These are phyloP conservation scores for Ctenicera cuprea DNA, from an alignment of 2,888 invertebrate genomes.

Conservation along the genomic window DNA sequence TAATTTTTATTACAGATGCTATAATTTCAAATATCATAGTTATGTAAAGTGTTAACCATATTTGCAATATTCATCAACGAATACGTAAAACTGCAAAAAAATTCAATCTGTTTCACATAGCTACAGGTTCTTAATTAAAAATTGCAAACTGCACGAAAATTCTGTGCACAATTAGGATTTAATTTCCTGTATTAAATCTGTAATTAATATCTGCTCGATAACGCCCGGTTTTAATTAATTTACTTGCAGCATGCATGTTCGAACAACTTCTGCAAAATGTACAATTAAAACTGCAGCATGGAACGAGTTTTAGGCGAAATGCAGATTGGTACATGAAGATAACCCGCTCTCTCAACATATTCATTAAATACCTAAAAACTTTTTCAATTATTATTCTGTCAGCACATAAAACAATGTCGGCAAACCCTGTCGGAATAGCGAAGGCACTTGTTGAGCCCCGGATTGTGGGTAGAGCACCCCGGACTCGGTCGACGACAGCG, in stretches of 20 bases:
- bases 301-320: not conserved
- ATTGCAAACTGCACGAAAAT: not conserved
- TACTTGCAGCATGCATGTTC: not conserved
- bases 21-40: too few species aligned
- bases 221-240: constrained; percentile 14
- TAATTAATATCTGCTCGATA: constrained; percentile 25
- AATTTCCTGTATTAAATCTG: constrained; percentile 17
- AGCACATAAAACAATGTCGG: constrained; percentile 56
- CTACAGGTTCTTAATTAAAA: not conserved
- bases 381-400: constrained; percentile 64
- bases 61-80: too few species aligned
- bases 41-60: too few species aligned
- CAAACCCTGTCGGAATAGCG: constrained; percentile 30
- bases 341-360: not conserved
- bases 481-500: constrained; percentile 42
- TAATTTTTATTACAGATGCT: too few species aligned
- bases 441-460: constrained; percentile 57
- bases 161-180: not conserved
- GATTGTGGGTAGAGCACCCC: constrained; percentile 25
- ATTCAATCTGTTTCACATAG: too few species aligned
- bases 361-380: constrained; percentile 56
- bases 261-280: not conserved
- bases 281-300: not conserved
- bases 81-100: too few species aligned
- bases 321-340: not conserved